phyloP scores from a whole-genome alignment of 2,797 vertebrate genomes.

The Pangasius sanitwongsei region DNA sequence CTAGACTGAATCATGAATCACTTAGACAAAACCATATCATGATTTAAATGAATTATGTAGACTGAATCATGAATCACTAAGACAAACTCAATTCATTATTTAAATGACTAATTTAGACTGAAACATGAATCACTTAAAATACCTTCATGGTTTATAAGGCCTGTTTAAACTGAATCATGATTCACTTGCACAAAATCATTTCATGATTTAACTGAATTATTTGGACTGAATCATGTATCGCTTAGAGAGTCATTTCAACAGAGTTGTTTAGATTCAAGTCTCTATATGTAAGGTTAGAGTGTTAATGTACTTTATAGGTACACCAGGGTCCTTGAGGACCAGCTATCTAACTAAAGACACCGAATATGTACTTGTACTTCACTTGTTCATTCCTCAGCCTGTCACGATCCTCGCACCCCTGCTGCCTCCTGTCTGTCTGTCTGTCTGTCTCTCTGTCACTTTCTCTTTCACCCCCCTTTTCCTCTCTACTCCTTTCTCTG shows the following conservation, averaged over 20 bases:
- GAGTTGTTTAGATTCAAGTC: neutral
- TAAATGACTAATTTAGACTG: neutral
- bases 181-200: neutral
- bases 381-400: constrained; percentile 43
- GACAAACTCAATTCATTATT: neutral
- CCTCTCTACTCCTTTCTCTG: neutral
- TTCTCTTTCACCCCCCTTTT: neutral
- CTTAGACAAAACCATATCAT: neutral
- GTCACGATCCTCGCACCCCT: constrained; percentile 20
- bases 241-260: neutral
- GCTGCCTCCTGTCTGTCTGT: neutral
- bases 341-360: neutral
- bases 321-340: neutral
- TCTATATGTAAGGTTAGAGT: neutral
- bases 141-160: neutral
- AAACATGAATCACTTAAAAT: neutral
- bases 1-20: neutral
- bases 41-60: neutral
- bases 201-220: no score
- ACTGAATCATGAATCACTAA: neutral
- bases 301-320: neutral
- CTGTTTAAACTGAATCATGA: neutral
- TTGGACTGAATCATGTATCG: neutral
- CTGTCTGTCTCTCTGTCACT: neutral
- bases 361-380: constrained; percentile 3